Evolutionary conservation across 2,797 vertebrate genomes (phyloP).

Genomic region (Aldrovandia affinis): DNA sequence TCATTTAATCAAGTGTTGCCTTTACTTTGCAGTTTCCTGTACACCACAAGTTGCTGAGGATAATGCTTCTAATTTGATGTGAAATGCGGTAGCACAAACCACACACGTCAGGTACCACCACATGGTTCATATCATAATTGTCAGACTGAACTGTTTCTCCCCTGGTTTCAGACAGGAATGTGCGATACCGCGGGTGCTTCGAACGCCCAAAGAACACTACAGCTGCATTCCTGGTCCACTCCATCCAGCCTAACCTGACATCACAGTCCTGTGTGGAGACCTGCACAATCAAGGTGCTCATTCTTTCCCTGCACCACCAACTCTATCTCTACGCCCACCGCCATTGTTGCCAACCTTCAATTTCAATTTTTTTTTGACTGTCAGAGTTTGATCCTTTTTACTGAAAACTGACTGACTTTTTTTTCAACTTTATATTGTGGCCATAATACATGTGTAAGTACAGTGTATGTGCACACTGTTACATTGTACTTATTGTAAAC

Average conservation of each 20-base stretch:
- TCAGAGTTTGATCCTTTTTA: too few relatives aligned
- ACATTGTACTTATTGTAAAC: too few relatives aligned
- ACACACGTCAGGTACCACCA: background rate
- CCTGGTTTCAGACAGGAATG: slow-evolving; percentile 74
- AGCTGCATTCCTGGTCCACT: slow-evolving; percentile 75
- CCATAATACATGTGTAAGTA: too few relatives aligned
- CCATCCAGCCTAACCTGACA: slow-evolving; percentile 81
- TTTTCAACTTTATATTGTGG: too few relatives aligned
- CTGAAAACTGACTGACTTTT: too few relatives aligned
- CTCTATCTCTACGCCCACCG: slow-evolving; percentile 22
- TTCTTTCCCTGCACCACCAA: background rate
- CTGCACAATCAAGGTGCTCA: slow-evolving; percentile 72
- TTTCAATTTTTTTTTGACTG: too few relatives aligned
- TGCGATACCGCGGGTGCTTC: slow-evolving; percentile 90
- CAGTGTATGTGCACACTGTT: background rate
- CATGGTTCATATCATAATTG: background rate
- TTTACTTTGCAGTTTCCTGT: too few relatives aligned
- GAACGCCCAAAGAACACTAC: slow-evolving; percentile 78
- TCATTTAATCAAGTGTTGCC: too few relatives aligned
- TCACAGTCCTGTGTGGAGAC: slow-evolving; percentile 87
- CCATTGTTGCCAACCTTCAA: too few relatives aligned
- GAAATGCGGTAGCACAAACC: background rate
- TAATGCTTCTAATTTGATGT: background rate
- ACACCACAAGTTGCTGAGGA: background rate
- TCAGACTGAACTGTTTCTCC: background rate